phyloP scores from a whole-genome alignment of 2,888 invertebrate genomes.

The Lepidocyrtoides sp. region DNA sequence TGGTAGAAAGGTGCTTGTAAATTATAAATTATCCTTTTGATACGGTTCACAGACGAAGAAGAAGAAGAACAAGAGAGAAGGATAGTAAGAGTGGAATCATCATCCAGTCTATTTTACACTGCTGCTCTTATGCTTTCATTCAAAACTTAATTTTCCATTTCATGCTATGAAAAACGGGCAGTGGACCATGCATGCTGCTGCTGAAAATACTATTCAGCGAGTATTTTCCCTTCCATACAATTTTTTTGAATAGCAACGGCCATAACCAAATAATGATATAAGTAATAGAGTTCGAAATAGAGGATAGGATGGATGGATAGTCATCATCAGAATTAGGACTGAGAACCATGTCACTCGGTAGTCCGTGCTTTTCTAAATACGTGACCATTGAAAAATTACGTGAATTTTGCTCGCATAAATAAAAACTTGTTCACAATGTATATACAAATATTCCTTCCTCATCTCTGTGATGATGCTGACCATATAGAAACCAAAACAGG shows the following conservation, averaged over 20 bases:
- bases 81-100: no score
- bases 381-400: background rate
- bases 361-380: background rate
- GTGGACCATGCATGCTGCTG: slow-evolving; percentile 73
- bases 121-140: slow-evolving; percentile 49
- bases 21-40: slow-evolving; percentile 81
- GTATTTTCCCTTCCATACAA: background rate
- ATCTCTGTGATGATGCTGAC: no score
- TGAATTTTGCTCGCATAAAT: background rate
- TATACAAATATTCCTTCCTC: background rate
- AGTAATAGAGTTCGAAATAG: background rate
- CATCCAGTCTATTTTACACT: no score
- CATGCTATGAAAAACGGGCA: slow-evolving; percentile 73
- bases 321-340: background rate
- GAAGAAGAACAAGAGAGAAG: background rate
- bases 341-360: no score
- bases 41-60: slow-evolving; percentile 72
- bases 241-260: slow-evolving; percentile 54
- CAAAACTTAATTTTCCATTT: slow-evolving; percentile 77
- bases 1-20: slow-evolving; percentile 79
- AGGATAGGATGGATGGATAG: background rate
- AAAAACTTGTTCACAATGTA: background rate
- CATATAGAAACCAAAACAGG: no score
- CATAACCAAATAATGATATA: background rate
- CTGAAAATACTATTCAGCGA: background rate